Conservation (phyloP, 2,797 vertebrate genomes). For the Amblyraja radiata region DNA sequence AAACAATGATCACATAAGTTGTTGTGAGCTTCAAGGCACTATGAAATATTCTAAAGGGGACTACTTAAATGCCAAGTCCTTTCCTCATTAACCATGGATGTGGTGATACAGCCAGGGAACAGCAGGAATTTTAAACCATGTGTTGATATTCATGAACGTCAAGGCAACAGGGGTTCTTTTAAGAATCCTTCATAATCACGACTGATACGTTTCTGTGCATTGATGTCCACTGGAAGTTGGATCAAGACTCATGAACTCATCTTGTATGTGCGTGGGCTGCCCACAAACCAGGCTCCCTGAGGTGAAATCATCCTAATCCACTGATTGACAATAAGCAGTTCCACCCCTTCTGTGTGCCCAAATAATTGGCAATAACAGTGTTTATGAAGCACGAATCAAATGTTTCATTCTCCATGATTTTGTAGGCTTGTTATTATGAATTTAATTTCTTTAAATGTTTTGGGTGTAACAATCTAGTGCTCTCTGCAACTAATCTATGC, state of each 20-base stretch:
- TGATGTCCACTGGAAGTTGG: background rate
- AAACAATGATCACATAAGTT: background rate
- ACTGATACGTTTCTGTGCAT: background rate
- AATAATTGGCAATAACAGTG: background rate
- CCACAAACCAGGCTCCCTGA: background rate
- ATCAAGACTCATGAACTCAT: background rate
- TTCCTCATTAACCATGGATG: background rate
- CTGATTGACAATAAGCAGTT: background rate
- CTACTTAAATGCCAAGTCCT: background rate
- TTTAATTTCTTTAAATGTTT: background rate
- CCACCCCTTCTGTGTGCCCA: background rate
- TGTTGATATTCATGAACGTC: background rate
- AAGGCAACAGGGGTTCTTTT: background rate
- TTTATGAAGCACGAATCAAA: background rate
- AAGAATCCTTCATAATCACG: background rate
- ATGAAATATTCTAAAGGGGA: background rate
- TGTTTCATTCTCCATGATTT: background rate
- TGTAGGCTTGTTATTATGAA: background rate
- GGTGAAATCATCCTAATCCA: background rate
- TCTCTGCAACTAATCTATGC: constrained; percentile 42
- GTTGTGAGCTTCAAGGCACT: background rate
- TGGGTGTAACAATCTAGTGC: constrained; percentile 39
- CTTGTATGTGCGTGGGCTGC: background rate
- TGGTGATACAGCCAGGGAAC: background rate
- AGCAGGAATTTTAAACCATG: background rate